phyloP scores from a whole-genome alignment of 2,888 invertebrate genomes.

The Glomeris marginata region DNA sequence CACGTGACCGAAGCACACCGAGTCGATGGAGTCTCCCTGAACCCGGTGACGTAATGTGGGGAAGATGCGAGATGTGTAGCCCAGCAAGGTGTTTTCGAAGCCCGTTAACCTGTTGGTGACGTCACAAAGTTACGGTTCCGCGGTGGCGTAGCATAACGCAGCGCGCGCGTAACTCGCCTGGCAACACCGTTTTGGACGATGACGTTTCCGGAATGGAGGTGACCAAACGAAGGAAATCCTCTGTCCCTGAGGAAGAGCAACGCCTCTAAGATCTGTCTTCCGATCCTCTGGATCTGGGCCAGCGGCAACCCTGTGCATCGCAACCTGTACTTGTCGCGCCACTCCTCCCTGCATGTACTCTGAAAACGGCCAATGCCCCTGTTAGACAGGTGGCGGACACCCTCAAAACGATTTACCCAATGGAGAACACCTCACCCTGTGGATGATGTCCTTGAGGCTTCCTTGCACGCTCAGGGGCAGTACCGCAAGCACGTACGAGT shows the following conservation, averaged over 20 bases:
- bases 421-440: conserved; percentile 65
- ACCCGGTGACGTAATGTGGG: conserved; percentile 38
- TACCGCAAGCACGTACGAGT: conserved; percentile 48
- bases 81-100: conserved; percentile 68
- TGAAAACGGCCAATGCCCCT: conserved; percentile 25
- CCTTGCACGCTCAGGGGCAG: conserved; percentile 70
- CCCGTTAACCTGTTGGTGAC: conserved; percentile 51
- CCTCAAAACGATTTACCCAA: no score
- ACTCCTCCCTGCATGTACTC: conserved; percentile 68
- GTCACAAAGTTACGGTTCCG: background rate
- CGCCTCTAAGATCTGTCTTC: conserved; percentile 73
- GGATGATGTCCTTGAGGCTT: conserved; percentile 77
- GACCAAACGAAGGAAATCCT: conserved; percentile 71
- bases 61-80: conserved; percentile 47
- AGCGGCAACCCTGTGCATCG: conserved; percentile 50
- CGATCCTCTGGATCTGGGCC: conserved; percentile 69
- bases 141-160: no score
- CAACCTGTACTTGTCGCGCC: conserved; percentile 55
- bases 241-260: conserved; percentile 69
- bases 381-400: no score
- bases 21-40: conserved; percentile 42
- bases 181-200: conserved; percentile 85
- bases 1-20: conserved; percentile 60
- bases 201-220: conserved; percentile 79
- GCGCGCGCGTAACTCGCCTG: conserved; percentile 46